phyloP scores from a whole-genome alignment of 2,797 vertebrate species.

The Rhinophrynus dorsalis region DNA sequence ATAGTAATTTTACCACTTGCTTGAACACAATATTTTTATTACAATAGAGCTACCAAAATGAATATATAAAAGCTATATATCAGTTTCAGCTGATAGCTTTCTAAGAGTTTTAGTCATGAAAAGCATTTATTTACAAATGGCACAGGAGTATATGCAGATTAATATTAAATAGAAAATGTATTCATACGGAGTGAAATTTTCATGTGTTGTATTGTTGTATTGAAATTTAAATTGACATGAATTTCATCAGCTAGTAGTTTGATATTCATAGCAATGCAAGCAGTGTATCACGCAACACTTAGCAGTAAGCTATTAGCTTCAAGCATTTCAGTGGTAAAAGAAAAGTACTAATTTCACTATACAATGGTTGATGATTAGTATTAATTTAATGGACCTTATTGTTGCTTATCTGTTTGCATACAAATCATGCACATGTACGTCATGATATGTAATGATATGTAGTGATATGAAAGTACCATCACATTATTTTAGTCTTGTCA shows the following conservation, averaged over 20 bases:
- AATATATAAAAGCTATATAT: conserved; percentile 31
- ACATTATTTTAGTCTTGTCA: too few relatives aligned
- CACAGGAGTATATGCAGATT: conserved; percentile 31
- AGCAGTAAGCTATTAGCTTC: too few relatives aligned
- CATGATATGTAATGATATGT: too few relatives aligned
- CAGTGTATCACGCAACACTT: neutral
- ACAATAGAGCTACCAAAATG: conserved; percentile 22
- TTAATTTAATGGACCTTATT: too few relatives aligned
- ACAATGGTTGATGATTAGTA: too few relatives aligned
- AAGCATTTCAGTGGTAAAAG: too few relatives aligned
- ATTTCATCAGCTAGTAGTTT: conserved; percentile 7
- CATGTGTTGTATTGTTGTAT: conserved; percentile 3
- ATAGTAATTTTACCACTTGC: neutral
- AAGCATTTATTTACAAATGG: conserved; percentile 14
- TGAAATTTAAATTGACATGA: conserved; percentile 29
- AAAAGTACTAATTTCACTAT: too few relatives aligned
- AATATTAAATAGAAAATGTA: conserved; percentile 31
- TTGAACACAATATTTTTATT: conserved; percentile 17
- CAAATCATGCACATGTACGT: too few relatives aligned
- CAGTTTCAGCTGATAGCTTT: conserved; percentile 31
- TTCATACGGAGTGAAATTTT: conserved; percentile 36
- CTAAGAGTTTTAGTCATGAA: conserved; percentile 17
- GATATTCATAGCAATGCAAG: conserved; percentile 1
- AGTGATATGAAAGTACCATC: too few relatives aligned
- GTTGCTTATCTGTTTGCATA: too few relatives aligned